phyloP scores from a whole-genome alignment of 2,888 invertebrate species.

The Coenonympha glycerion region DNA sequence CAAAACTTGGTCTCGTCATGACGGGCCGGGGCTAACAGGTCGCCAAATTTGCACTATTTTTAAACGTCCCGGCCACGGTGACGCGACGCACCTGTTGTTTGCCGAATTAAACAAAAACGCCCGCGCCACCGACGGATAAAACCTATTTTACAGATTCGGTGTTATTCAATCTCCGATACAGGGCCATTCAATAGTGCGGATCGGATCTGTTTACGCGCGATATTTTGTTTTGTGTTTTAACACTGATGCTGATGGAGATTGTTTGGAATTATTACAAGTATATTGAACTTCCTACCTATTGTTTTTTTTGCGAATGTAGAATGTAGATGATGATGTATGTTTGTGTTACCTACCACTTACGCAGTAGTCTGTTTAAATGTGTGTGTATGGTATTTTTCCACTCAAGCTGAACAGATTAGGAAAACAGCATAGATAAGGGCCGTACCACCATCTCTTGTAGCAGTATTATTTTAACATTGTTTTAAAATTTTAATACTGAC shows the following conservation, averaged over 20 bases:
- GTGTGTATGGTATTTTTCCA: too few species aligned
- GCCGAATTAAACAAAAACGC: slow-evolving; percentile 32
- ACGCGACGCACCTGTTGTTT: slow-evolving; percentile 69
- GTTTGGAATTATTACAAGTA: not conserved
- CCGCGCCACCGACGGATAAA: slow-evolving; percentile 24
- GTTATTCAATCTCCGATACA: slow-evolving; percentile 20
- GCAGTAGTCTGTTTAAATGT: too few species aligned
- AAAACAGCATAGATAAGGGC: too few species aligned
- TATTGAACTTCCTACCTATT: too few species aligned
- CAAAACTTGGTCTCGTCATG: slow-evolving; percentile 43
- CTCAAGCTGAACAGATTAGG: too few species aligned
- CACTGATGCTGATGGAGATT: not conserved
- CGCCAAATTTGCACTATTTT: slow-evolving; percentile 72
- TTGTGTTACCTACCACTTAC: not conserved
- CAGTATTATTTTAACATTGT: too few species aligned
- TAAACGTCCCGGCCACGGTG: slow-evolving; percentile 62
- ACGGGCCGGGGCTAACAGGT: slow-evolving; percentile 57
- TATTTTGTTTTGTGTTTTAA: slow-evolving; percentile 8
- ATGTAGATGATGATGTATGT: too few species aligned
- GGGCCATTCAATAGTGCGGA: slow-evolving; percentile 12
- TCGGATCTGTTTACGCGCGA: slow-evolving; percentile 9
- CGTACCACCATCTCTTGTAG: too few species aligned
- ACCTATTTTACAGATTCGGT: slow-evolving; percentile 25
- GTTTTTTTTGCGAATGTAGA: not conserved
- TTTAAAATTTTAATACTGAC: too few species aligned